Conservation (phyloP, 1,140 invertebrate species). For the Homalodisca vitripennis region DNA sequence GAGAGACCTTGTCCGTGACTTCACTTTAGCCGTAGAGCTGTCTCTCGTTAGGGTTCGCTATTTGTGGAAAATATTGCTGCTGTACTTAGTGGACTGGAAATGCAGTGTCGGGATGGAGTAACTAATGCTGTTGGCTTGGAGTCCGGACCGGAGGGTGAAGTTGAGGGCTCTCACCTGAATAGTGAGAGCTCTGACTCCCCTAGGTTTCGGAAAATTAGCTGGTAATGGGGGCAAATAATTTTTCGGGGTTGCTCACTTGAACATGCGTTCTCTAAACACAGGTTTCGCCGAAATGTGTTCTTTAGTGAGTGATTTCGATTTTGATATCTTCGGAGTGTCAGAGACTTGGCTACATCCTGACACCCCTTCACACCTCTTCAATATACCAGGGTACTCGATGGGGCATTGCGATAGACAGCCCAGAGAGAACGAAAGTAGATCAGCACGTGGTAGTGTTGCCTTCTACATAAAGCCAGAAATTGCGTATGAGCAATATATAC, state of each 20-base stretch:
- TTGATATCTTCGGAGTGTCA: background rate
- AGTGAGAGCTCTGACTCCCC: background rate
- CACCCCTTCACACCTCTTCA: background rate
- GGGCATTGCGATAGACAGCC: background rate
- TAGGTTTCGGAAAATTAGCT: background rate
- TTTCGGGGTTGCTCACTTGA: background rate
- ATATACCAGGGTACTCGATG: background rate
- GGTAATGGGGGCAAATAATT: background rate
- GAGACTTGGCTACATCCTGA: background rate
- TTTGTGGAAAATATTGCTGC: background rate
- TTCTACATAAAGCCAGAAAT: background rate
- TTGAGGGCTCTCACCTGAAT: background rate
- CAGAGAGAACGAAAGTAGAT: background rate
- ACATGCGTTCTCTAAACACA: background rate
- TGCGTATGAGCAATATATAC: background rate
- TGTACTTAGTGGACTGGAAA: background rate
- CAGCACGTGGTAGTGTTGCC: background rate
- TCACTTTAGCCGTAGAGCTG: background rate
- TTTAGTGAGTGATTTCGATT: slow-evolving; percentile 1
- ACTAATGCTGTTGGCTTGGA: background rate
- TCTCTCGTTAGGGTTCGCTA: background rate
- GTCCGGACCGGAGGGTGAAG: background rate
- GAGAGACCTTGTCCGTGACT: background rate
- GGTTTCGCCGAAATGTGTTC: background rate
- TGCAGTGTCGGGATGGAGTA: background rate